Percentiles rank a stretch among this genome's conserved stretches.
phyloP scores from a whole-genome alignment of 1,140 invertebrate genomes.

The Mya arenaria region DNA sequence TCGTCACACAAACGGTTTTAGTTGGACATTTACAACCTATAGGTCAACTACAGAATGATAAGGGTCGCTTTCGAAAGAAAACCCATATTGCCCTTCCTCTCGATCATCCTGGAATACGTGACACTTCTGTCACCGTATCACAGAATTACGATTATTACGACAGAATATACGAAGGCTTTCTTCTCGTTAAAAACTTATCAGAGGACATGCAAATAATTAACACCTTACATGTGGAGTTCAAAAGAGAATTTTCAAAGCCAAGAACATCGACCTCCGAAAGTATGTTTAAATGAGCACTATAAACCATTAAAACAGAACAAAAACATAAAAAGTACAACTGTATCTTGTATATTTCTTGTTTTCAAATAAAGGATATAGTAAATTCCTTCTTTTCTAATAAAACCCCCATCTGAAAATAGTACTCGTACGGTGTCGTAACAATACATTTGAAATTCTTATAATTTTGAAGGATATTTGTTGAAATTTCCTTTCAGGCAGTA shows the following conservation, averaged over 20 bases:
- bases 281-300: no score
- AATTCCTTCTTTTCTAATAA: no score
- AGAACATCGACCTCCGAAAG: slow-evolving; percentile 4
- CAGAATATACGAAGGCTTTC: slow-evolving; percentile 8
- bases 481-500: no score
- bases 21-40: slow-evolving; percentile 41
- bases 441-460: no score
- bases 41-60: slow-evolving; percentile 15
- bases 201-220: not conserved
- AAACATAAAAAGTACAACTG: no score
- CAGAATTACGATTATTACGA: not conserved
- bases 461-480: no score
- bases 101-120: slow-evolving; percentile 14
- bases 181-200: slow-evolving; percentile 24
- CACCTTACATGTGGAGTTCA: slow-evolving; percentile 33
- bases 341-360: no score
- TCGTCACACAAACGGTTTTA: slow-evolving; percentile 22
- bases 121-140: slow-evolving; percentile 30
- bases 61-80: slow-evolving; percentile 19
- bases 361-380: no score
- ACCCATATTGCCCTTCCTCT: slow-evolving; percentile 21
- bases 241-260: not conserved
- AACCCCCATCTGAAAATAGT: no score
- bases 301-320: no score
- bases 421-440: no score